These are phyloP conservation scores for Takifugu flavidus DNA, from an alignment of 2,113 vertebrate species.

Conservation along the genomic window DNA sequence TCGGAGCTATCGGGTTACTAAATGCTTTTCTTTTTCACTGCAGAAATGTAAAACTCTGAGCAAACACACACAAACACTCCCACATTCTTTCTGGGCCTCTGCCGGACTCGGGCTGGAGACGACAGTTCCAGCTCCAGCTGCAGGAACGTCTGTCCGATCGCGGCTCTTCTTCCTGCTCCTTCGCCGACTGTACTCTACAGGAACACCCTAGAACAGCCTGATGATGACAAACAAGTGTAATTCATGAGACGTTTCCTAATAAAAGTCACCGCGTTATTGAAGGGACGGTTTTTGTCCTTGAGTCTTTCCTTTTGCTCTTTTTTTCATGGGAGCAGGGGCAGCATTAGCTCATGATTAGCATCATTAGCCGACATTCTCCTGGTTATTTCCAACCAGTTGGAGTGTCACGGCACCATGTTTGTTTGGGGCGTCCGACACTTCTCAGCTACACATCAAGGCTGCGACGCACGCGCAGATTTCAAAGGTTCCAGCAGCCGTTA, in stretches of 20 bases:
- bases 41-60: not conserved
- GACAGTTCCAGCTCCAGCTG: constrained; percentile 30
- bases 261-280: constrained; percentile 28
- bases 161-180: no score
- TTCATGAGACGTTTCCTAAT: constrained; percentile 25
- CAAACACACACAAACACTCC: not conserved
- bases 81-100: constrained; percentile 5
- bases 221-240: no score
- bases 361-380: no score
- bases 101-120: constrained; percentile 24
- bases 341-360: no score
- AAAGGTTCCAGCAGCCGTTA: no score
- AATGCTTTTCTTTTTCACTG: not conserved
- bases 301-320: not conserved
- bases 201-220: constrained; percentile 18
- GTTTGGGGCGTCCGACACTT: no score
- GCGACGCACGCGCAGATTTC: no score
- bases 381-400: no score
- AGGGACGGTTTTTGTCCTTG: not conserved
- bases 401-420: no score
- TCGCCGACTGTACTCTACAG: no score
- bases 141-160: not conserved
- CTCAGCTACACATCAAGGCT: no score
- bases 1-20: not conserved
- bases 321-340: no score